phyloP scores from a whole-genome alignment of 35 echinoderm and acorn worm genomes.

The Heliocidaris erythrogramma region DNA sequence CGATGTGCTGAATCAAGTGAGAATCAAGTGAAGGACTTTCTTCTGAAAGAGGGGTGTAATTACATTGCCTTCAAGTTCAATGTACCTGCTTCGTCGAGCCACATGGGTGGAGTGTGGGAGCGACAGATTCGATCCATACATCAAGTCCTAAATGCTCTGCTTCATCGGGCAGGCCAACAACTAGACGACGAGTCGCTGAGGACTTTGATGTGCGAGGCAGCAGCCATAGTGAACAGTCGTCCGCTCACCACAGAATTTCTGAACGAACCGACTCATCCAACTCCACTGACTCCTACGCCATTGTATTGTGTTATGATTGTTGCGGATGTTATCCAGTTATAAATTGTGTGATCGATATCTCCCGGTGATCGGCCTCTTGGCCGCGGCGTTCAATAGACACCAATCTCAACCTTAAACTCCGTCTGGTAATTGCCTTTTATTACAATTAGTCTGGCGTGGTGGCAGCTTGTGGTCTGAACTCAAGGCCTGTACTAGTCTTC shows the following conservation, averaged over 20 bases:
- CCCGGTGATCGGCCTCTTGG: too few relatives aligned
- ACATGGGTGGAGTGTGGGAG: constrained; percentile 59
- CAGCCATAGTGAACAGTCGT: constrained; percentile 58
- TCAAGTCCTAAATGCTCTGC: constrained; percentile 30
- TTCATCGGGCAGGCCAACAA: constrained; percentile 18
- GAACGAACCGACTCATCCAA: constrained; percentile 35
- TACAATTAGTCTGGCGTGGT: too few relatives aligned
- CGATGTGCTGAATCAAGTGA: constrained; percentile 47
- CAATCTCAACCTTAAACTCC: too few relatives aligned
- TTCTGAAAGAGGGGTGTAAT: constrained; percentile 55
- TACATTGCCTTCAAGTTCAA: constrained; percentile 44
- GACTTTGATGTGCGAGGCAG: constrained; percentile 45
- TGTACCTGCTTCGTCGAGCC: constrained; percentile 52
- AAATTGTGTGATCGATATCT: too few relatives aligned
- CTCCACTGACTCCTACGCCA: constrained; percentile 36
- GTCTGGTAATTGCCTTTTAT: too few relatives aligned
- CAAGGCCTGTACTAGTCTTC: too few relatives aligned
- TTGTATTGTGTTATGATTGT: too few relatives aligned
- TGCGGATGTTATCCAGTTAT: too few relatives aligned
- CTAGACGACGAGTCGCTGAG: constrained; percentile 43
- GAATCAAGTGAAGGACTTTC: constrained; percentile 25
- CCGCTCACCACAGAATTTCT: constrained; percentile 54
- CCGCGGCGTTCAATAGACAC: too few relatives aligned
- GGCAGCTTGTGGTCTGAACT: too few relatives aligned
- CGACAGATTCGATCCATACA: constrained; percentile 27